Conservation (phyloP, 2,113 vertebrate species). For the Mus musculus region DNA sequence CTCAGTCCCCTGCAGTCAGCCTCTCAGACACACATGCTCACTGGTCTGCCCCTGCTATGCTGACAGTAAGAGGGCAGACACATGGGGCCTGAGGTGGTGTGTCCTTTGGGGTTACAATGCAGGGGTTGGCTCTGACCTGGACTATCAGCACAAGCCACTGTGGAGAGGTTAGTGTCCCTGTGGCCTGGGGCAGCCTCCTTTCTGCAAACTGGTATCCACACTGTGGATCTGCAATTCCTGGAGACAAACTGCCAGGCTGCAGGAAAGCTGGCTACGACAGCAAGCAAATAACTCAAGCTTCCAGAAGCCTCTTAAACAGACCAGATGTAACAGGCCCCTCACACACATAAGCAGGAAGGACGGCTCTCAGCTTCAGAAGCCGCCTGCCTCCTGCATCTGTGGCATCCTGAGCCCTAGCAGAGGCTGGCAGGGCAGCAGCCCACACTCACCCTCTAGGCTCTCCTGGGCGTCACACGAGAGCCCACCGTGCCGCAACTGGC, state of each 20-base stretch:
- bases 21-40: background rate
- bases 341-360: no score
- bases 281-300: background rate
- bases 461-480: slow-evolving; percentile 95
- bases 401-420: no score
- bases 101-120: background rate
- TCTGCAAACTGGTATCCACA: background rate
- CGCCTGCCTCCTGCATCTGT: background rate
- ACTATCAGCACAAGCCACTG: background rate
- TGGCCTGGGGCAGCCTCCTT: background rate
- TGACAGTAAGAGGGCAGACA: background rate
- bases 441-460: slow-evolving; percentile 94
- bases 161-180: background rate
- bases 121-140: background rate
- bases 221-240: background rate
- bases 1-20: background rate
- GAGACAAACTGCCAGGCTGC: background rate
- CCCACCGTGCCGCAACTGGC: slow-evolving; percentile 91
- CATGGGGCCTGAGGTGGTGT: background rate
- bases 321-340: background rate
- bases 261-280: background rate
- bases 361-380: no score
- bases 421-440: background rate
- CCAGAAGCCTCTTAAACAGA: background rate
- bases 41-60: background rate